Evolutionary conservation across 2,113 vertebrate genomes (phyloP), one percentile per base, ranked within the genome.

Genomic region (Phaethon lepturus): DNA sequence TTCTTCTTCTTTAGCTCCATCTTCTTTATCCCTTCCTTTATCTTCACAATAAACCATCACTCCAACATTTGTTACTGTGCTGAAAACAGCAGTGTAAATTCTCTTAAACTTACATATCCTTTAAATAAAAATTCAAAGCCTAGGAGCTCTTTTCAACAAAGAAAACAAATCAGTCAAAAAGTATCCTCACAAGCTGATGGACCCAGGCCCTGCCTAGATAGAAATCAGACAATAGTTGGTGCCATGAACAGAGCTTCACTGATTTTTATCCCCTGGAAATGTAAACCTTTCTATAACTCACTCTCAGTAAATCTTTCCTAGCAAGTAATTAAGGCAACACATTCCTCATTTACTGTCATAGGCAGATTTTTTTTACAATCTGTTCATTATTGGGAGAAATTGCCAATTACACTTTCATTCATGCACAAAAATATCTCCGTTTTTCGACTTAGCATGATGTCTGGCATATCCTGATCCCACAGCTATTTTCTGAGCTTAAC

Each of bases 401-500:
- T 69, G 10, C 1, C 47, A 26, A 80, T 90, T 66, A 38, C 7
- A 9, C 67, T 92, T 88, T 72, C 50, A 20, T 71, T 10, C 25
- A 18, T 69, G 13, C 7, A 60, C 3, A 64, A 42, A 93, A 55
- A 31, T 42, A 31, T 23, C 6, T 53, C 18, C 0, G 0, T 20
- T 93, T 88, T 90, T 31, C 24, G 17, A 35, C 17, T 72, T 71
- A 47, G 17, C 22, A 40, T 31, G 23, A 9, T 7, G 3, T 4
- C 23, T 67, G 38, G 31, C 11, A 19, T 63, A 35, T 52, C 20
- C 47, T 69, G 7, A 59, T 81, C 20, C 75, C 75, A 83, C 15
- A 60, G 11, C 6, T 31, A 26, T 33, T 55, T 69, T 77, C 35
- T 72, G 49, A 81, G 33, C 14, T 79, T 33, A 74, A 16, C 1